These are phyloP conservation scores for Triops cancriformis DNA, from an alignment of 1,140 invertebrate species.

Conservation along the genomic window DNA sequence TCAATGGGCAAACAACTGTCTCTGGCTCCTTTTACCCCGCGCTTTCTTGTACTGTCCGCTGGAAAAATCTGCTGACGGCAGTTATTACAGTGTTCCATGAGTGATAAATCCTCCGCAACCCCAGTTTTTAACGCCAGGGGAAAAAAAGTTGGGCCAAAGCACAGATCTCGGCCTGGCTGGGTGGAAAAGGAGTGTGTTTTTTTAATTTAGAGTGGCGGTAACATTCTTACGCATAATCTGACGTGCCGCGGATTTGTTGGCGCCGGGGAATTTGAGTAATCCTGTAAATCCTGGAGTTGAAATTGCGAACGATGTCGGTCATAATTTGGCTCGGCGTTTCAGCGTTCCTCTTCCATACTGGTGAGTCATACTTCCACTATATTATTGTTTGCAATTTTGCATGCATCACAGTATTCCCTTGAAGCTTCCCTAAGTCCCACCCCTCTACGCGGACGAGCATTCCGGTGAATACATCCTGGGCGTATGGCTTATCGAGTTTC, in stretches of 20 bases:
- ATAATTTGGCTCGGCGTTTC: neutral
- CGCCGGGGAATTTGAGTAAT: neutral
- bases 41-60: neutral
- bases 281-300: neutral
- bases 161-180: too few relatives aligned
- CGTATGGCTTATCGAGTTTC: neutral
- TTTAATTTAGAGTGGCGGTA: too few relatives aligned
- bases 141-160: too few relatives aligned
- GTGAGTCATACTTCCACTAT: neutral
- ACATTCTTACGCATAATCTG: too few relatives aligned
- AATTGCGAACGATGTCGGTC: neutral
- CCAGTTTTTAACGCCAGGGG: neutral
- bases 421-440: neutral
- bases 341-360: neutral
- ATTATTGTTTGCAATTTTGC: neutral
- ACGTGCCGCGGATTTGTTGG: too few relatives aligned
- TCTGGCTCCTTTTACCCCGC: too few relatives aligned
- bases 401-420: neutral
- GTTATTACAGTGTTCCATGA: neutral
- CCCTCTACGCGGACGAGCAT: neutral
- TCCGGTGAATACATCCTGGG: neutral
- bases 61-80: neutral
- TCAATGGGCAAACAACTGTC: conserved; percentile 3
- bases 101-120: neutral
- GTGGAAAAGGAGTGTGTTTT: too few relatives aligned